These are phyloP conservation scores for Zaprionus capensis DNA, from an alignment of 1,140 invertebrate genomes.

Conservation along the genomic window DNA sequence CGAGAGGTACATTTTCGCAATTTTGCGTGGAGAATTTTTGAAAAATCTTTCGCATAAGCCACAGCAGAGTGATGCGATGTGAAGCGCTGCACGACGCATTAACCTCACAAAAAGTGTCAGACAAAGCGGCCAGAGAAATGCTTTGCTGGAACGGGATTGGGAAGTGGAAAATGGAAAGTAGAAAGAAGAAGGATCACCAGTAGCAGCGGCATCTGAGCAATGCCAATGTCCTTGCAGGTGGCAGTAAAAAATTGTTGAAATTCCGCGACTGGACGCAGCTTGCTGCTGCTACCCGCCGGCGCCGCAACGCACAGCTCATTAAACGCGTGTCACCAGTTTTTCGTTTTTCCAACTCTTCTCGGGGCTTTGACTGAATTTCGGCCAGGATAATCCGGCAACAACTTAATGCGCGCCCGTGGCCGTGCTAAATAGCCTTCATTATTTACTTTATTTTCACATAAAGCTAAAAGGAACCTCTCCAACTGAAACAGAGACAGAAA, in stretches of 20 bases:
- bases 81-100: constrained; percentile 1
- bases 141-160: background rate
- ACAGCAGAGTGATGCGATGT: constrained; percentile 27
- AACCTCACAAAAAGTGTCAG: constrained; percentile 37
- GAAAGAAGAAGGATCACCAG: background rate
- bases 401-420: constrained; percentile 72
- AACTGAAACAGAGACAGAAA: background rate
- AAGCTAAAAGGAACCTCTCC: constrained; percentile 51
- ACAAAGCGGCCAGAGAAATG: constrained; percentile 45
- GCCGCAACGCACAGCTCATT: constrained; percentile 65
- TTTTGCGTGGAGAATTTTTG: constrained; percentile 28
- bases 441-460: constrained; percentile 73
- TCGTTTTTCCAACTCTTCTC: constrained; percentile 39
- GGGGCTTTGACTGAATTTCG: constrained; percentile 39
- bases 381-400: constrained; percentile 57
- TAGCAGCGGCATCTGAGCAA: constrained; percentile 43
- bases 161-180: background rate
- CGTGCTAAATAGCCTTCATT: constrained; percentile 79
- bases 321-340: constrained; percentile 64
- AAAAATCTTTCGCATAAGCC: constrained; percentile 57
- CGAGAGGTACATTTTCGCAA: constrained; percentile 1
- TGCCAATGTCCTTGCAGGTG: constrained; percentile 70
- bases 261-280: constrained; percentile 41
- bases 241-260: constrained; percentile 79
- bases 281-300: constrained; percentile 11